These are phyloP conservation scores for Drosophila malerkotliana DNA, from an alignment of 1,140 invertebrate genomes.

Conservation along the genomic window DNA sequence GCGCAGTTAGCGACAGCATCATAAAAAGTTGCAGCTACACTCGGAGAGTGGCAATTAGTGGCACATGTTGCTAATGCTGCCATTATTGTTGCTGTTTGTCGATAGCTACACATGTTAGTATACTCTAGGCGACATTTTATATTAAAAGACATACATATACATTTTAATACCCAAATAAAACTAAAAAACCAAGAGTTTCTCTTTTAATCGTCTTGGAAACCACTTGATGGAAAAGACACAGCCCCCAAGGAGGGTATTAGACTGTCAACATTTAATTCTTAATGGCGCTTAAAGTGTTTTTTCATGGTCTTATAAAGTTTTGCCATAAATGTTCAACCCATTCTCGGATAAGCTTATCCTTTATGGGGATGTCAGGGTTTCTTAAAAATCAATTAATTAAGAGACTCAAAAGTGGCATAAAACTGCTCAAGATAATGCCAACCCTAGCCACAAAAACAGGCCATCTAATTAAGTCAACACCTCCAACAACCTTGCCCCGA, in stretches of 20 bases:
- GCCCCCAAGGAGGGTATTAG: constrained; percentile 28
- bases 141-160: no score
- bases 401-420: background rate
- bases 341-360: constrained; percentile 16
- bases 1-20: constrained; percentile 40
- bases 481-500: constrained; percentile 46
- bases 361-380: constrained; percentile 21
- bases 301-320: constrained; percentile 44
- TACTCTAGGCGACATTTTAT: no score
- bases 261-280: constrained; percentile 44
- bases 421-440: no score
- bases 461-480: constrained; percentile 50
- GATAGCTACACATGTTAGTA: no score
- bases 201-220: constrained; percentile 21
- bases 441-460: no score
- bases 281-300: constrained; percentile 34
- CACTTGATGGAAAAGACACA: constrained; percentile 20
- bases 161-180: no score
- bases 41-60: constrained; percentile 59
- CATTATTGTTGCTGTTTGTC: constrained; percentile 24
- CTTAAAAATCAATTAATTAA: constrained; percentile 43
- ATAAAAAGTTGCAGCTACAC: constrained; percentile 60
- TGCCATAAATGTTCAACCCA: constrained; percentile 25
- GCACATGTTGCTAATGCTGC: constrained; percentile 65
- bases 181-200: no score